Evolutionary conservation across 1,140 invertebrate species (phyloP).

Genomic region (Eurosta solidaginis): DNA sequence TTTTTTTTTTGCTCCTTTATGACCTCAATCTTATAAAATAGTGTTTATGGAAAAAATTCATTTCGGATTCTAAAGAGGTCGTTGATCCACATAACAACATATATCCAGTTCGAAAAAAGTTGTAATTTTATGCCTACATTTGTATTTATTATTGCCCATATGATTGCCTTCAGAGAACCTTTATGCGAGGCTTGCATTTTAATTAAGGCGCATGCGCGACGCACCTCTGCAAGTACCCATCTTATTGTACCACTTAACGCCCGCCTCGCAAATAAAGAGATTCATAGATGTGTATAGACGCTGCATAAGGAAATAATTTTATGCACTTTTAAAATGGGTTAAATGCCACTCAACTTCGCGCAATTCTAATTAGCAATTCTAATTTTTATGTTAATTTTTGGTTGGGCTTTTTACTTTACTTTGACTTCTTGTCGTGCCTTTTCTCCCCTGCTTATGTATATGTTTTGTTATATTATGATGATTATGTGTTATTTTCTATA

Average conservation of each 20-base stretch:
- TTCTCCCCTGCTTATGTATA: not conserved
- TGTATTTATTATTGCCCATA: not conserved
- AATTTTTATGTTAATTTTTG: slow-evolving; percentile 19
- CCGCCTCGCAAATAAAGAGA: not conserved
- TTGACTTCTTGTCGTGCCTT: not conserved
- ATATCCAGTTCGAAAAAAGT: not conserved
- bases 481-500: not conserved
- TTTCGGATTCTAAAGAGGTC: not conserved
- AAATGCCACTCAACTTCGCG: slow-evolving; percentile 14
- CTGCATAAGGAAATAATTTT: not conserved
- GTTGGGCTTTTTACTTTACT: not conserved
- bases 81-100: not conserved
- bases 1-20: too few species aligned
- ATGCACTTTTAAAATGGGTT: slow-evolving; percentile 6
- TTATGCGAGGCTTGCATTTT: not conserved
- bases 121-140: not conserved
- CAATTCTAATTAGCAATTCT: slow-evolving; percentile 25
- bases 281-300: not conserved
- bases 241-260: not conserved
- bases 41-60: not conserved
- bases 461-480: not conserved
- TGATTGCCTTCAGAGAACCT: not conserved
- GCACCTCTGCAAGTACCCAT: not conserved
- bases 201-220: slow-evolving; percentile 16
- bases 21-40: too few species aligned